Evolutionary conservation across 2,797 vertebrate species (phyloP), one percentile per base, ranked within the genome.

Genomic region (Trachops cirrhosus): DNA sequence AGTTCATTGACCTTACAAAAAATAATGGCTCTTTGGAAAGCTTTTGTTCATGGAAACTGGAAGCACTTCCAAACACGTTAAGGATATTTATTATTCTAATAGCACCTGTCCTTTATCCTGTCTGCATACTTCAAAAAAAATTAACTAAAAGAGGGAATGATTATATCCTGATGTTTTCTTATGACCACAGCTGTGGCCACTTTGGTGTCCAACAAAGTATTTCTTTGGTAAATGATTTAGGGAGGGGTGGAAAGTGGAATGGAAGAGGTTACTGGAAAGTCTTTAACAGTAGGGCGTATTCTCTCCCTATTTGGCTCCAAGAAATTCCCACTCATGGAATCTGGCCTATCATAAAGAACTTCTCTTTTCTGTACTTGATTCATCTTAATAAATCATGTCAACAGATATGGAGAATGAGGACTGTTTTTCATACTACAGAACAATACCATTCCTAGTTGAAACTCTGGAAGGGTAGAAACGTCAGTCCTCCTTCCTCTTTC

Each of bases 231-330:
- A 96, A 37, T 95, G 95, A 93, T 67, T 93, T 87, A 91, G 95
- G 97, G 97, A 96, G 97, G 92, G 75, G 94, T 82, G 41, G 90
- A 96, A 93, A 96, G 88, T 85, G 37, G 59, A 95, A 94, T 95
- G 93, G 94, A 97, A 97, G 93, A 95, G 34, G 59, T 64, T 95
- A 95, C 86, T 97, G 97, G 95, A 97, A 97, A 97, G 82, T 94
- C 88, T 94, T 95, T 95, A 78, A 87, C 59, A 80, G 52, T 24
- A 71, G 92, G 96, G 96, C 9, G 83, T 96, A 52, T 95, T 96
- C 95, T 86, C 46, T 97, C 86, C 62, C 46, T 70, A 24, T 83
- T 68, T 90, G 78, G 94, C 82, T 92, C 94, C 59, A 73, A 96
- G 86, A 86, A 97, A 96, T 95, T 97, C 71, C 64, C 78, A 93